Base-by-base conservation (phyloP, 1,140 invertebrate species). In the Megalonaias nervosa region DNA sequence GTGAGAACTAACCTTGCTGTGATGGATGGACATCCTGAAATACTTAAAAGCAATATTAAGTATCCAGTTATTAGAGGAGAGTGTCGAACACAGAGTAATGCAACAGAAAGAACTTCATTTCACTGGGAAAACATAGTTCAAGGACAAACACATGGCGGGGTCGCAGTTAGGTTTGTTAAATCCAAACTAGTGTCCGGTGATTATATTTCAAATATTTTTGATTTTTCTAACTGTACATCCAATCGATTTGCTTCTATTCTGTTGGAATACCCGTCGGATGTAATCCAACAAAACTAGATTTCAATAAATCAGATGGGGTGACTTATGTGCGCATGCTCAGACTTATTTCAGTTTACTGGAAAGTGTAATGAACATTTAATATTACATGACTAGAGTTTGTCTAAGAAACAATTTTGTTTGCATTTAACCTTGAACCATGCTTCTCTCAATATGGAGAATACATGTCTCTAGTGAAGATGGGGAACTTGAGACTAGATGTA, bases 141-240 rank as follows among this genome's bases (percentile, higher is more conserved):
- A 58, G 69, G 69, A 71, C 23, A 23, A 68, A 68, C 15, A 68
- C 17, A 23, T 15, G 17, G 55, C 14, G 55, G 55, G 19, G 38
- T 71, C 11, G 26, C 60, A 17, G 15, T 71, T 23, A 58, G 69
- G 9, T 60, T 71, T 19, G 69, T 71, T 9, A 71, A 71, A 31
- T 77, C 75, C 71, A 77, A 71, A 48, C 61, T 69, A 60, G 21
- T 77, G 19, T 77, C 75, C 9, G 75, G 75, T 12, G 75, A 77
- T 66, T 77, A 77, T 71, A 77, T 71, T 59, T 71, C 60, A 71
- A 77, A 77, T 71, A 68, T 61, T 66, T 77, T 77, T 64, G 67
- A 75, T 64, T 74, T 74, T 23, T 62, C 66, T 21, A 67, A 74
- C 56, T 74, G 72, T 14, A 21, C 48, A 74, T 74, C 31, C 72